These are phyloP conservation scores for Apostichopus japonicus DNA, from an alignment of 35 echinoderm and acorn worm genomes.

Conservation along the genomic window DNA sequence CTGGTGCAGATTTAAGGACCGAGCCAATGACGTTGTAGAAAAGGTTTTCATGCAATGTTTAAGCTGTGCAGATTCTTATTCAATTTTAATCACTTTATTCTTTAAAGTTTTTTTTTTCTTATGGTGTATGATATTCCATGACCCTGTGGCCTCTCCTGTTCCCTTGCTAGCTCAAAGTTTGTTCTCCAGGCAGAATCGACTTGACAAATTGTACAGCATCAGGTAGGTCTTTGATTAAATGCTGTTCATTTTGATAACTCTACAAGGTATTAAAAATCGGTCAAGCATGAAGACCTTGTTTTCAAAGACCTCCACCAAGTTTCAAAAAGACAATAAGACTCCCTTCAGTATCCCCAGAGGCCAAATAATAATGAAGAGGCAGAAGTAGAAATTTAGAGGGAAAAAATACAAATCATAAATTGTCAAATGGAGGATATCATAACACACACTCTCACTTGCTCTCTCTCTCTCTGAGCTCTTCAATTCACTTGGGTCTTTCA, in stretches of 20 bases:
- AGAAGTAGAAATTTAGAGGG: constrained; percentile 9
- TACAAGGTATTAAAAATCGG: constrained; percentile 24
- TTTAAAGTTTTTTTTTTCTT: too few species aligned
- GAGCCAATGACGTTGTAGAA: too few species aligned
- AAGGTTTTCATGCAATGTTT: too few species aligned
- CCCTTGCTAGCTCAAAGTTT: too few species aligned
- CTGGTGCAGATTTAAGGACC: too few species aligned
- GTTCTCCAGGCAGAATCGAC: too few species aligned
- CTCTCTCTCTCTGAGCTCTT: background rate
- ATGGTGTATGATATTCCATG: too few species aligned
- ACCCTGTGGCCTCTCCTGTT: too few species aligned
- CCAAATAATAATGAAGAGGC: background rate
- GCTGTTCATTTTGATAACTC: too few species aligned
- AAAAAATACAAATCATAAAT: constrained; percentile 14
- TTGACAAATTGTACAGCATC: background rate
- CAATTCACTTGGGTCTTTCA: background rate
- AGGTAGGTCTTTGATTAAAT: background rate
- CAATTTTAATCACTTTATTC: too few species aligned
- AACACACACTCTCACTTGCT: background rate
- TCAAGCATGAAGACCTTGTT: constrained; percentile 37
- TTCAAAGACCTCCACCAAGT: background rate
- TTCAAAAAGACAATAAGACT: background rate
- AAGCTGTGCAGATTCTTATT: too few species aligned
- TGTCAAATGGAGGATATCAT: background rate
- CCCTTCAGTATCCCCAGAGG: background rate